Percentiles rank a stretch among this genome's conserved stretches.
These are phyloP conservation scores for Chrysotoxum bicinctum DNA, from an alignment of 2,888 invertebrate species.

Conservation along the genomic window DNA sequence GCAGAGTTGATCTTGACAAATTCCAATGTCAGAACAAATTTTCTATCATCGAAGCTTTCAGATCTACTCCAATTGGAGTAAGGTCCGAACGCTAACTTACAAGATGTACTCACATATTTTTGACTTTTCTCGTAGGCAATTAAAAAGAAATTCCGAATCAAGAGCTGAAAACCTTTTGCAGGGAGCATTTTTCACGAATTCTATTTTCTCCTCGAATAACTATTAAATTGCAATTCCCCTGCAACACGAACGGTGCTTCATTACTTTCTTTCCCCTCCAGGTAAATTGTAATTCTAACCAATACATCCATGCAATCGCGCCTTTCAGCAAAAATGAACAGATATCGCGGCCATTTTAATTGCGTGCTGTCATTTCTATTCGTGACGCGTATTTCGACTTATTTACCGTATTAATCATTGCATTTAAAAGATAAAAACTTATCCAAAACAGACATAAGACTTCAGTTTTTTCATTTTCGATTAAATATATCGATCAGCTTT, in stretches of 20 bases:
- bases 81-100: too few species aligned
- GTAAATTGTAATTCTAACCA: constrained; percentile 45
- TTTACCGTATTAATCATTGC: constrained; percentile 62
- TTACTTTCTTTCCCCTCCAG: constrained; percentile 34
- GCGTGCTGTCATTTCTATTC: constrained; percentile 78
- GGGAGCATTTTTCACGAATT: neutral
- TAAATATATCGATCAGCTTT: neutral
- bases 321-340: constrained; percentile 70
- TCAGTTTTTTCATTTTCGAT: constrained; percentile 39
- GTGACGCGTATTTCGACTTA: constrained; percentile 67
- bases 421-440: constrained; percentile 55
- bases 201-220: neutral
- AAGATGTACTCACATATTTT: too few species aligned
- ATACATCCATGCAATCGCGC: constrained; percentile 65
- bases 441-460: constrained; percentile 26
- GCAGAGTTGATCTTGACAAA: too few species aligned
- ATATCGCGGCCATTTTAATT: constrained; percentile 79
- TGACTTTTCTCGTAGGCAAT: too few species aligned
- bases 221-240: neutral
- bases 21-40: too few species aligned
- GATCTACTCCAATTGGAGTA: too few species aligned
- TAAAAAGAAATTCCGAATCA: neutral
- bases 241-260: neutral
- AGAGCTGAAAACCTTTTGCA: neutral
- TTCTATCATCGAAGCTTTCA: too few species aligned